Evolutionary conservation across 2,113 vertebrate genomes (phyloP), one percentile per base, ranked within the genome.

Genomic region (Ctenomys sociabilis): DNA sequence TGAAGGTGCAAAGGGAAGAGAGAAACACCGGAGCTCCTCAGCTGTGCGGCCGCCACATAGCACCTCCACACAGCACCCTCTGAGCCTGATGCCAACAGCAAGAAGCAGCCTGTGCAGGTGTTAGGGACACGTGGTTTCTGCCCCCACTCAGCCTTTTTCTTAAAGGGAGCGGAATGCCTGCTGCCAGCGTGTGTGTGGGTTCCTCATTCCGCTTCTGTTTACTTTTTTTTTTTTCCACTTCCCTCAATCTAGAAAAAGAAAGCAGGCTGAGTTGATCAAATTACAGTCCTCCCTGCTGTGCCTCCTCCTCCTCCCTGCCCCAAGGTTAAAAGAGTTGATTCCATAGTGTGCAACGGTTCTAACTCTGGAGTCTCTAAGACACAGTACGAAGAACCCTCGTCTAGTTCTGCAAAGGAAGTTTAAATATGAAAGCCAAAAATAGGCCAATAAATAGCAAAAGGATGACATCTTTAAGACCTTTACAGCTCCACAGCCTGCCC

Each of bases 331-430:
- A 32, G 24, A 61, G 64, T 52, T 57, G 64, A 78, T 49, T 85
- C 43, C 59, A 3, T 52, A 63, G 54, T 28, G 37, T 45, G 9
- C 32, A 1, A 57, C 17, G 54, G 54, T 16, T 40, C 21, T 77
- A 80, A 92, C 5, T 8, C 59, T 3, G 10, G 81, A 95, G 75
- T 54, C 80, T 16, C 3, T n/a, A 49, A 93, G 66, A n/a, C 82
- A 0, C 11, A 12, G 2, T 40, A 80, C 32, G 52, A 5, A 45
- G 84, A 89, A 78, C 68, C 35, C 57, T 63, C 30, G 57, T 68
- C 26, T 78, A 22, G 89, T 84, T 91, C 37, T 93, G 95, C 84
- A 84, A 93, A 93, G 90, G n/a, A 88, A 45, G 22, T n/a, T 89
- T 72, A 85, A 81, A 59, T 61, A 77, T 32, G 83, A 88, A 93